phyloP scores from a whole-genome alignment of 2,113 vertebrate species.

The Macrotis lagotis region DNA sequence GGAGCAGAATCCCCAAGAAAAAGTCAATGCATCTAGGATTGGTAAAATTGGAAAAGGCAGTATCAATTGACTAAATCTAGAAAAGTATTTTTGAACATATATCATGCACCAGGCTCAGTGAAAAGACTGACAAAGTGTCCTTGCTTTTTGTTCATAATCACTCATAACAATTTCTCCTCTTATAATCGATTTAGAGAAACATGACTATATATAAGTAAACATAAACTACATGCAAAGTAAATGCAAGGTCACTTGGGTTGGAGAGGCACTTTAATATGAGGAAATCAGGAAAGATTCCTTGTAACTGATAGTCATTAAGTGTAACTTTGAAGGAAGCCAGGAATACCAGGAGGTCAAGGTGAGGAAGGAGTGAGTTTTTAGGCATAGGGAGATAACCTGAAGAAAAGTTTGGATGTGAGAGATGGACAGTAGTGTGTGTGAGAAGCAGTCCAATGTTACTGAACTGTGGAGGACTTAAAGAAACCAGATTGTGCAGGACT shows the following conservation, averaged over 20 bases:
- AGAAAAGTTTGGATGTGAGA: not conserved
- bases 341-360: too few relatives aligned
- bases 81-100: not conserved
- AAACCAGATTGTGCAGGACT: not conserved
- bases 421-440: not conserved
- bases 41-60: not conserved
- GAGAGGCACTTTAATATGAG: not conserved
- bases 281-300: too few relatives aligned
- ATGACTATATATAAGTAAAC: not conserved
- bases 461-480: not conserved
- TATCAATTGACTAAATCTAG: not conserved
- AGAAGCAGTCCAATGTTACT: not conserved
- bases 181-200: not conserved
- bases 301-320: not conserved
- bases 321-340: not conserved
- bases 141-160: not conserved
- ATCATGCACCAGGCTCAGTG: not conserved
- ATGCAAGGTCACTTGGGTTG: not conserved
- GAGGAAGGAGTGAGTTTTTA: too few relatives aligned
- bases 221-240: not conserved
- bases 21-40: not conserved
- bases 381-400: too few relatives aligned
- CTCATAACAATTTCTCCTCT: not conserved
- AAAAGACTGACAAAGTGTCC: not conserved
- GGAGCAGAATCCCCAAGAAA: not conserved